Evolutionary conservation across 1,140 invertebrate genomes (phyloP).

Genomic region (Marisa cornuarietis): DNA sequence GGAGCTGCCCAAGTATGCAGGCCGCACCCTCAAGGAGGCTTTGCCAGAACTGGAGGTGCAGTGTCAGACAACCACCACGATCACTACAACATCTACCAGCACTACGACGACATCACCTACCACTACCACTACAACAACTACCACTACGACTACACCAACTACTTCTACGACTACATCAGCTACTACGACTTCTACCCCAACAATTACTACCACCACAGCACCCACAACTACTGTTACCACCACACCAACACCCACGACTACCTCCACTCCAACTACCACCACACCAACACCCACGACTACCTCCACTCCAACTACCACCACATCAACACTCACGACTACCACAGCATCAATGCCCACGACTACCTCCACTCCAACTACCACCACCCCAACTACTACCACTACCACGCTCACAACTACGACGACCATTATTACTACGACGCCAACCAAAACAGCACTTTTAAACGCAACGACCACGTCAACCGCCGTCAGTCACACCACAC

Average conservation of each 20-base stretch:
- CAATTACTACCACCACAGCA: neutral
- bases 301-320: neutral
- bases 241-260: neutral
- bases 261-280: neutral
- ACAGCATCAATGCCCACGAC: neutral
- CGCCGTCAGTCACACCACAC: neutral
- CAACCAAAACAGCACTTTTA: neutral
- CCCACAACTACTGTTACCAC: constrained; percentile 2
- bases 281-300: neutral
- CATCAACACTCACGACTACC: neutral
- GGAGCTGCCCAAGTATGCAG: constrained; percentile 3
- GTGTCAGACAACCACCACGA: constrained; percentile 24
- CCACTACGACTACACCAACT: constrained; percentile 10
- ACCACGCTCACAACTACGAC: too few species aligned
- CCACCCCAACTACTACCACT: neutral
- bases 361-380: neutral
- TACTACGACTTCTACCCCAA: neutral
- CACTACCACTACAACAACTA: constrained; percentile 6
- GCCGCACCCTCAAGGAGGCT: neutral
- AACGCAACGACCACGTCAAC: neutral
- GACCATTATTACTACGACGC: too few species aligned
- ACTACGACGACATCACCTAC: constrained; percentile 16
- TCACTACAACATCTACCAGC: constrained; percentile 21
- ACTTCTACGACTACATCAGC: constrained; percentile 4
- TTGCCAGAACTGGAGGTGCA: constrained; percentile 19